Evolutionary conservation across 2,797 vertebrate species (phyloP).

Genomic region (Passerculus sandwichensis): DNA sequence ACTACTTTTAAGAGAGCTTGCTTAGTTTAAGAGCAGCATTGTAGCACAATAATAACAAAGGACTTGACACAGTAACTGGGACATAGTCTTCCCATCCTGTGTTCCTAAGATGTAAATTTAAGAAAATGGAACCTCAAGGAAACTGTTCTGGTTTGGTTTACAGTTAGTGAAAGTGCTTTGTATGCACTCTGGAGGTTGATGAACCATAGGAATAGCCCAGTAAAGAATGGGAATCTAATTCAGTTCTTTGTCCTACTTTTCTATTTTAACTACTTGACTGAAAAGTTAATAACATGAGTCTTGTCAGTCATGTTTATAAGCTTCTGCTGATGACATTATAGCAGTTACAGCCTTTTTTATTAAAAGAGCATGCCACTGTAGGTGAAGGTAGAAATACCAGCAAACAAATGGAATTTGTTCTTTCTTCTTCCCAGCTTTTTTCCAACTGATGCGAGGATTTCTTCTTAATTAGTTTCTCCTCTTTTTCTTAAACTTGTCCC

Average conservation of each 20-base stretch:
- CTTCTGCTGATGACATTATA: slow-evolving; percentile 26
- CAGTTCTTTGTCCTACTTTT: not conserved
- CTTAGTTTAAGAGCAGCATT: not conserved
- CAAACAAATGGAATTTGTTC: slow-evolving; percentile 30
- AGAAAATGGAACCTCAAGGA: not conserved
- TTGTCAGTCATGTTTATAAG: slow-evolving; percentile 46
- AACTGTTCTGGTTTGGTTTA: not conserved
- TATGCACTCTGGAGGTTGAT: rapidly evolving
- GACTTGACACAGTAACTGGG: not conserved
- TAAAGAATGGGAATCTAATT: not conserved
- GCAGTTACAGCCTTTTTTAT: not conserved
- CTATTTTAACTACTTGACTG: not conserved
- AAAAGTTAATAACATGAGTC: not conserved
- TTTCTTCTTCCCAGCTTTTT: not conserved
- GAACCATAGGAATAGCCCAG: not conserved
- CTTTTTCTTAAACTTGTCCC: not conserved
- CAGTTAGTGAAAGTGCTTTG: not conserved
- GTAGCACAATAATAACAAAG: not conserved
- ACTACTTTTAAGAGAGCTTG: not conserved
- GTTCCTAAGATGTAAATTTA: not conserved
- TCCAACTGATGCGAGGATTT: not conserved
- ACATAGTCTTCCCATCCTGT: not conserved
- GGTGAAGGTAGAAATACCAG: slow-evolving; percentile 7
- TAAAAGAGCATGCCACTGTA: not conserved
- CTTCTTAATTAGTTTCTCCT: not conserved